These are phyloP conservation scores for Neogobius melanostomus DNA, from an alignment of 2,113 vertebrate genomes.

Conservation along the genomic window DNA sequence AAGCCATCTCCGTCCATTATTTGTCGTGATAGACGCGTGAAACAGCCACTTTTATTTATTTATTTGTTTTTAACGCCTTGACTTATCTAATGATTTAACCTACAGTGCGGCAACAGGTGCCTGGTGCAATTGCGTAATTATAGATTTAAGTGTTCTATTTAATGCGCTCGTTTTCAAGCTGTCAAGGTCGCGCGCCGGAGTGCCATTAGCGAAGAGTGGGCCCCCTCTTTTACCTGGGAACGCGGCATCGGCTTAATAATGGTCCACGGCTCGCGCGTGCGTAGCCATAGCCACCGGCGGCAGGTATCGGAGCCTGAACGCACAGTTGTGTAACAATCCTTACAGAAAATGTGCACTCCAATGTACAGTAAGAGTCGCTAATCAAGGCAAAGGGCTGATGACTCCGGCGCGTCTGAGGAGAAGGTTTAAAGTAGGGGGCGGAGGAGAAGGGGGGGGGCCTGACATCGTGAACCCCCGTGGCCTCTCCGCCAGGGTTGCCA, in stretches of 20 bases:
- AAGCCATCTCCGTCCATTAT: conserved; percentile 32
- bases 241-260: conserved; percentile 40
- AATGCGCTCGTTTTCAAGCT: conserved; percentile 76
- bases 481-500: conserved; percentile 65
- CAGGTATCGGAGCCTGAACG: background rate
- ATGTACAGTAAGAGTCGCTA: conserved; percentile 26
- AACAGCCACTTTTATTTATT: conserved; percentile 27
- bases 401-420: conserved; percentile 53
- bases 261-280: conserved; percentile 20
- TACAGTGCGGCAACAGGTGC: conserved; percentile 48
- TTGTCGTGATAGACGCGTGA: conserved; percentile 59
- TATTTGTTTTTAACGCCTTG: conserved; percentile 24
- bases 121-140: conserved; percentile 75
- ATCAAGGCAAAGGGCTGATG: conserved; percentile 50
- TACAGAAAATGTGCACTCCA: background rate
- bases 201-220: conserved; percentile 65
- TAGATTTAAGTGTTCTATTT: conserved; percentile 76
- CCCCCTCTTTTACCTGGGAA: conserved; percentile 57
- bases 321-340: conserved; percentile 18
- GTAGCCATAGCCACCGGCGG: conserved; percentile 8
- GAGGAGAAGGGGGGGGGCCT: conserved; percentile 19
- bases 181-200: conserved; percentile 74
- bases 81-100: conserved; percentile 62
- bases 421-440: conserved; percentile 52
- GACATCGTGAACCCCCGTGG: conserved; percentile 67